These are phyloP conservation scores for Taurulus bubalis DNA, from an alignment of 2,113 vertebrate species.

Conservation along the genomic window DNA sequence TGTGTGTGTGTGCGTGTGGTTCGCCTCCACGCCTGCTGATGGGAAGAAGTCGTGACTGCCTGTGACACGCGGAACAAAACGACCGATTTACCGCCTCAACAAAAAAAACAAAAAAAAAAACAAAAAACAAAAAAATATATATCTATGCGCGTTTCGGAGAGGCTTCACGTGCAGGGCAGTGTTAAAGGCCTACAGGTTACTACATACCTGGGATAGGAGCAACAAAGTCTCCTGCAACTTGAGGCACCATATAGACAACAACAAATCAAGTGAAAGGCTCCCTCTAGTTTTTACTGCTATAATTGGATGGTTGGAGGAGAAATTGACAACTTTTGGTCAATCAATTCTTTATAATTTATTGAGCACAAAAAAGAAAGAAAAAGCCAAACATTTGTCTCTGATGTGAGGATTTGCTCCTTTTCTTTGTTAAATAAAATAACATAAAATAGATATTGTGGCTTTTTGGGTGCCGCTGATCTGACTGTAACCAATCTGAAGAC, in stretches of 20 bases:
- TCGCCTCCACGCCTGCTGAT: slow-evolving; percentile 39
- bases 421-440: neutral
- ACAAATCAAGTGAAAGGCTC: neutral
- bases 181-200: neutral
- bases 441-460: neutral
- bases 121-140: too few species aligned
- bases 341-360: neutral
- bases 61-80: neutral
- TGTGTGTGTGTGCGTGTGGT: neutral
- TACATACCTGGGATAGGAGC: neutral
- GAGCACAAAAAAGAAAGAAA: neutral
- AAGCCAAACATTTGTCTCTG: neutral
- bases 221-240: neutral
- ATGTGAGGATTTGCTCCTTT: neutral
- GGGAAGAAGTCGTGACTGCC: slow-evolving; percentile 62
- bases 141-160: too few species aligned
- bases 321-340: neutral
- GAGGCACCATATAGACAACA: neutral
- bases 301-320: neutral
- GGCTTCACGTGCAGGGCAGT: too few species aligned
- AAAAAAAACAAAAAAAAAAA: too few species aligned
- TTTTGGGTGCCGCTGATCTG: neutral
- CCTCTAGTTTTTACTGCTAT: neutral
- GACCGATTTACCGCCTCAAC: neutral
- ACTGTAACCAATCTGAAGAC: neutral